Evolutionary conservation across 2,888 invertebrate species (phyloP).

Genomic region (Spisula solida): DNA sequence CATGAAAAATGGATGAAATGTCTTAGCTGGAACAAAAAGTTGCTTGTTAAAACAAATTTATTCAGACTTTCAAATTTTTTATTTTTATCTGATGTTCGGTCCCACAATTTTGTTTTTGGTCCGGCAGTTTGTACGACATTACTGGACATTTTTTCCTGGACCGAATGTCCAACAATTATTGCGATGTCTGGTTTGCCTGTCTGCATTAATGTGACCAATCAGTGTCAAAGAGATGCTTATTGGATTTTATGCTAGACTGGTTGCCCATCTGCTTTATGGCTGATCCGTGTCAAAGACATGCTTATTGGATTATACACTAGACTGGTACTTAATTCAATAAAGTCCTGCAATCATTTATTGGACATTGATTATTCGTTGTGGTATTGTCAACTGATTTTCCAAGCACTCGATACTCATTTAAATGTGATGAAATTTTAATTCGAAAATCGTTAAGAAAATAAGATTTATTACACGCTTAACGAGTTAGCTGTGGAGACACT

Average conservation of each 20-base stretch:
- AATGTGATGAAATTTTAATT: conserved; percentile 41
- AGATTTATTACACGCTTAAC: conserved; percentile 10
- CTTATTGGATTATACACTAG: conserved; percentile 27
- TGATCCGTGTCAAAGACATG: conserved; percentile 7
- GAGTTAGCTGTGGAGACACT: not conserved
- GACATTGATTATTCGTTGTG: conserved; percentile 1
- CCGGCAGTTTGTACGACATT: no score
- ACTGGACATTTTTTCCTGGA: no score
- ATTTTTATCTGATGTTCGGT: no score
- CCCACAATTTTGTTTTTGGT: no score
- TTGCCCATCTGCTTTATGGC: not conserved
- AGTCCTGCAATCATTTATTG: conserved; percentile 18
- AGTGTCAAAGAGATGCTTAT: conserved; percentile 45
- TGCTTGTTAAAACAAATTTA: no score
- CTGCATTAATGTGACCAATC: not conserved
- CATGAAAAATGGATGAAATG: no score
- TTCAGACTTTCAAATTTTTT: no score
- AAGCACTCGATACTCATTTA: not conserved
- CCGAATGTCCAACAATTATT: no score
- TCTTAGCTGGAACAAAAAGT: no score
- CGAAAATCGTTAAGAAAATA: conserved; percentile 26
- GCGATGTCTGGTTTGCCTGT: no score
- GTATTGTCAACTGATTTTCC: not conserved
- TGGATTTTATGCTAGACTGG: conserved; percentile 27
- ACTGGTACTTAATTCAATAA: conserved; percentile 17